Conservation (phyloP, 1,140 invertebrate genomes). For the Branchinecta lynchi region DNA sequence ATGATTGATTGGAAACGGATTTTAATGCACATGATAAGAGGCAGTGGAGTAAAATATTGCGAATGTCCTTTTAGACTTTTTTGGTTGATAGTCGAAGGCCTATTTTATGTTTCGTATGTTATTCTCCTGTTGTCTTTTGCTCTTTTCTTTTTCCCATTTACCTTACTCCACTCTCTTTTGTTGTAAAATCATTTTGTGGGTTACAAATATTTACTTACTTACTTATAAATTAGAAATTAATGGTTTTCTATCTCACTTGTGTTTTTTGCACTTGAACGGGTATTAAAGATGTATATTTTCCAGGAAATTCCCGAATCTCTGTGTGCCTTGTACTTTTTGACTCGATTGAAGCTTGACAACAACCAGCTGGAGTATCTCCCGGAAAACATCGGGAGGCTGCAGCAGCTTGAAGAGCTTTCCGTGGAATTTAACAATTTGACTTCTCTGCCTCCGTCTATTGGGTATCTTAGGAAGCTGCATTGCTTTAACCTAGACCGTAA, state of each 20-base stretch:
- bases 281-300: constrained; percentile 40
- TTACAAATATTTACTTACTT: too few species aligned
- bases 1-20: too few species aligned
- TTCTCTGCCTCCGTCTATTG: constrained; percentile 63
- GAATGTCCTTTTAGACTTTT: too few species aligned
- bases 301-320: constrained; percentile 7
- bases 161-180: too few species aligned
- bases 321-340: constrained; percentile 47
- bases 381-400: constrained; percentile 57
- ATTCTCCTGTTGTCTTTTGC: too few species aligned
- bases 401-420: constrained; percentile 61
- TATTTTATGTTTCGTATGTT: too few species aligned
- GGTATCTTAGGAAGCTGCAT: constrained; percentile 64
- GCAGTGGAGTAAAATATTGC: too few species aligned
- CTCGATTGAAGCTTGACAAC: constrained; percentile 72
- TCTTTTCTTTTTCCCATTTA: too few species aligned
- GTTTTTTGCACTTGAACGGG: neutral
- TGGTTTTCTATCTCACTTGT: neutral
- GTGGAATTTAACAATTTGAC: constrained; percentile 69
- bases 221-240: too few species aligned
- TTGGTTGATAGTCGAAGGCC: too few species aligned
- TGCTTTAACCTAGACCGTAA: constrained; percentile 81
- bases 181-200: too few species aligned
- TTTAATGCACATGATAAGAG: too few species aligned
- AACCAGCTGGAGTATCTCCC: constrained; percentile 69